Evolutionary conservation across 2,888 invertebrate species (phyloP).

Genomic region (Amphipyra berbera): DNA sequence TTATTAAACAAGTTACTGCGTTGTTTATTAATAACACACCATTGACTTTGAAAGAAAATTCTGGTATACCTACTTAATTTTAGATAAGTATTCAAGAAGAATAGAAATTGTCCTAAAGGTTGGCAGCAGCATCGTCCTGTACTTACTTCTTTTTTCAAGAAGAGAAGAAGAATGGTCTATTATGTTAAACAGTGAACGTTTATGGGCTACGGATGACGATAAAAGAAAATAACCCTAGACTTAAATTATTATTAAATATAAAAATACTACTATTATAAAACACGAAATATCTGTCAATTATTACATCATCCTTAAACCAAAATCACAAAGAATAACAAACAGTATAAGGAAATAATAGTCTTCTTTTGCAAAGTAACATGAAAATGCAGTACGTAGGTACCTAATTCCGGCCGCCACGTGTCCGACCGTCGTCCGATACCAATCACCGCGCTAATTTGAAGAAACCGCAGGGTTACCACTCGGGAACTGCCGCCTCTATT

Average conservation of each 20-base stretch:
- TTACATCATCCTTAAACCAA: no score
- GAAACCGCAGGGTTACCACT: constrained; percentile 57
- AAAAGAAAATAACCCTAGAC: no score
- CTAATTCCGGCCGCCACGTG: constrained; percentile 59
- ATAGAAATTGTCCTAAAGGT: not conserved
- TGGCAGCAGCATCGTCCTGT: no score
- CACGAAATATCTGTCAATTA: no score
- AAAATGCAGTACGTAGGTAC: constrained; percentile 41
- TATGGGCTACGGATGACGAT: no score
- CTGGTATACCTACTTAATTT: not conserved
- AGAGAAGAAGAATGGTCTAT: no score
- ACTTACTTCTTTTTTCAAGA: no score
- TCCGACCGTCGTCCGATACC: constrained; percentile 60
- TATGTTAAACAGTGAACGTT: no score
- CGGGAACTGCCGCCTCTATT: constrained; percentile 44
- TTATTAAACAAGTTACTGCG: constrained; percentile 8
- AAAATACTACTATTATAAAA: no score
- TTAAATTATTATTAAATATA: no score
- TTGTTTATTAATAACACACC: constrained; percentile 25
- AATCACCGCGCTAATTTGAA: constrained; percentile 62
- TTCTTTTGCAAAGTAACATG: constrained; percentile 29
- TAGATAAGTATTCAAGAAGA: no score
- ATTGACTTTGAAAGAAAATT: constrained; percentile 4
- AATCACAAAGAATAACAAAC: constrained; percentile 16
- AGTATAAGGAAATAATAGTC: constrained; percentile 20